Conservation (phyloP, 2,113 vertebrate genomes). For the Cottus gobio region DNA sequence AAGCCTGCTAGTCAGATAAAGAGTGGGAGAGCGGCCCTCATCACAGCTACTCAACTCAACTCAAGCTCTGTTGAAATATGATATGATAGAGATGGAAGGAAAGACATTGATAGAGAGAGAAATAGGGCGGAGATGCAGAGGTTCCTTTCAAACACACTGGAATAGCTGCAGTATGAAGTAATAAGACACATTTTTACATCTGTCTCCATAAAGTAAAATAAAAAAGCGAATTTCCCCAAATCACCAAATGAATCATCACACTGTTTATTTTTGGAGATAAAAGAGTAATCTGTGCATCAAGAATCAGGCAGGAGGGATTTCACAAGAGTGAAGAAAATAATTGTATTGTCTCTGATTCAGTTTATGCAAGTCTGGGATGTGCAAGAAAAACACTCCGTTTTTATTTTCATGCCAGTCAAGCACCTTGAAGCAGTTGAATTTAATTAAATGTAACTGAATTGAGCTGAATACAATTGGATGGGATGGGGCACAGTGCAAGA, state of each 20-base stretch:
- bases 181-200: constrained; percentile 12
- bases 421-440: constrained; percentile 41
- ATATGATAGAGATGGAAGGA: constrained; percentile 28
- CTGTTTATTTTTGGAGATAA: constrained; percentile 25
- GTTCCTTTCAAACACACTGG: neutral
- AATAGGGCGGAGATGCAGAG: neutral
- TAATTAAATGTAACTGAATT: constrained; percentile 43
- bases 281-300: neutral
- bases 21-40: constrained; percentile 17
- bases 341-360: constrained; percentile 4
- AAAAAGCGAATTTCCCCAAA: neutral
- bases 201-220: neutral
- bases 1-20: constrained; percentile 20
- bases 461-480: constrained; percentile 40
- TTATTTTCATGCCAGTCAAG: constrained; percentile 40
- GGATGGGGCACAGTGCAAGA: constrained; percentile 18
- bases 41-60: constrained; percentile 34
- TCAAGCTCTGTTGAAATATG: constrained; percentile 42
- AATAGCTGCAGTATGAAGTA: constrained; percentile 9
- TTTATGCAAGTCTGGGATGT: constrained; percentile 2
- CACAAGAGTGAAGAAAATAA: neutral
- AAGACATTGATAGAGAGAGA: constrained; percentile 12
- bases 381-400: constrained; percentile 26
- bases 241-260: neutral
- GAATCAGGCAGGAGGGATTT: constrained; percentile 3